Evolutionary conservation across 2,888 invertebrate species (phyloP).

Genomic region (Morpho helenor): DNA sequence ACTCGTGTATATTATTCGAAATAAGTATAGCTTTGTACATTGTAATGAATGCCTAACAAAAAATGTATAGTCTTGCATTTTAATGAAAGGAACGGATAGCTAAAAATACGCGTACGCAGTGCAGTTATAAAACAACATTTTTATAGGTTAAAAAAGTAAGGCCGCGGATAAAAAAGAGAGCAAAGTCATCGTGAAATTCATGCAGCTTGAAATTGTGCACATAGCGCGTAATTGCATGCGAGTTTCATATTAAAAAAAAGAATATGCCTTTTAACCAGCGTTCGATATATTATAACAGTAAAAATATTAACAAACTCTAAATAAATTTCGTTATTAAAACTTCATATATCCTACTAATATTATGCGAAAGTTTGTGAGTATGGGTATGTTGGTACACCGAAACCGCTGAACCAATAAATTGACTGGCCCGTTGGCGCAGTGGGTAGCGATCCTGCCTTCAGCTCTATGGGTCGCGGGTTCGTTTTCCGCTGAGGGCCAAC

Average conservation of each 20-base stretch:
- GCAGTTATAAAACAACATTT: constrained; percentile 8
- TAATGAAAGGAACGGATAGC: not conserved
- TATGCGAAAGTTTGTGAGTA: too few relatives aligned
- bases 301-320: not conserved
- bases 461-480: too few relatives aligned
- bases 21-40: too few relatives aligned
- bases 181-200: constrained; percentile 12
- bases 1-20: too few relatives aligned
- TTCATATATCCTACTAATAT: too few relatives aligned
- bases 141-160: constrained; percentile 11
- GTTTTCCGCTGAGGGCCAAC: too few relatives aligned
- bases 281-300: not conserved
- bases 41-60: too few relatives aligned
- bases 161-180: constrained; percentile 7
- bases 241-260: constrained; percentile 11
- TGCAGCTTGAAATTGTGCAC: constrained; percentile 12
- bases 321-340: too few relatives aligned
- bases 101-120: constrained; percentile 3
- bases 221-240: constrained; percentile 12
- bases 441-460: too few relatives aligned
- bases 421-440: too few relatives aligned
- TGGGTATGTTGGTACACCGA: too few relatives aligned
- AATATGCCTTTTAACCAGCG: not conserved
- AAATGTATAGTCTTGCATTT: not conserved
- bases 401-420: too few relatives aligned